Evolutionary conservation across 2,797 vertebrate species (phyloP), one percentile per base, ranked within the genome.

Genomic region (Zalophus californianus): DNA sequence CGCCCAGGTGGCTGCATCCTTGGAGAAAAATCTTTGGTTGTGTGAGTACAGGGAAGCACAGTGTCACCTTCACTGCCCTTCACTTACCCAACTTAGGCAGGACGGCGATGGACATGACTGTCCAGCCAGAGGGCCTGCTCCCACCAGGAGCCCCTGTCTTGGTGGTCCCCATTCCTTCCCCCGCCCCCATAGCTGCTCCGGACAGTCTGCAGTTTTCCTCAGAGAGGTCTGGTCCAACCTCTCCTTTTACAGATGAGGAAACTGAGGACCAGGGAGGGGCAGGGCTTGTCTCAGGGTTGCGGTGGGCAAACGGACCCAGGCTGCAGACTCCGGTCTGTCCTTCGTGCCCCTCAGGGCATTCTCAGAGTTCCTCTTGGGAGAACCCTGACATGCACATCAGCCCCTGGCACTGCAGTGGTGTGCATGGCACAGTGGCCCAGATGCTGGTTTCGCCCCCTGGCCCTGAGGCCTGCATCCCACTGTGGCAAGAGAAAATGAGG

Each of bases 401-500:
- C 56, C 64, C 29, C 4, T 58, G 15, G 62, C 1, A 0, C 52
- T 48, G 38, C 52, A 44, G 44, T 8, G 7, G 52, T 13, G 0
- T 64, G 27, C 13, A 13, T 52, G 82, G 86, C 79, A n/a, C 18
- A 5, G 4, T 29, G 41, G 29, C 89, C 38, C 29, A 3, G 64
- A 38, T 6, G 1, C 68, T n/a, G 72, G 44, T 21, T 23, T 56
- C 2, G 29, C 20, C 73, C 52, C 75, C 9, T 14, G 35, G 50
- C 64, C 73, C 23, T 12, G 38, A 86, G 90, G 62, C 73, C 56
- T 85, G 75, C 66, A 50, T 84, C 38, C 60, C 62, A 14, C 10
- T 32, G 52, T 62, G 88, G 94, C 73, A 66, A 92, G 75, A 98
- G 95, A 91, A 97, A 96, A 96, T 52, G 73, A 96, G 97, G 78